Conservation (phyloP, 2,797 vertebrate genomes). For the Limosa lapponica region DNA sequence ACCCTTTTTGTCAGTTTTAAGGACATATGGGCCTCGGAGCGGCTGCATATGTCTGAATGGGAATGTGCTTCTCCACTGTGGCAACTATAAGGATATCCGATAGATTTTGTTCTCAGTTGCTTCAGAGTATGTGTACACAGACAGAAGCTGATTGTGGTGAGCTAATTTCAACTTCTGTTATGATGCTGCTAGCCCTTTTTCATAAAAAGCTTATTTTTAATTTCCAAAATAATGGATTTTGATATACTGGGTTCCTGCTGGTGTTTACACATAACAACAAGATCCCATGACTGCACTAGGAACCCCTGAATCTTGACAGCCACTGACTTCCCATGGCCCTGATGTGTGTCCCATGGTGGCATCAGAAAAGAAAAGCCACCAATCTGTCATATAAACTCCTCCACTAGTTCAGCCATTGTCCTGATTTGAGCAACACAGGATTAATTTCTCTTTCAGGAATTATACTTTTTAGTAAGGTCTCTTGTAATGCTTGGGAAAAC, state of each 20-base stretch:
- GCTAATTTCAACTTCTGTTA: slow-evolving; percentile 1
- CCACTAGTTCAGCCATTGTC: not conserved
- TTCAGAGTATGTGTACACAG: not conserved
- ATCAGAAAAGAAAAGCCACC: not conserved
- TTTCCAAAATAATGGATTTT: not conserved
- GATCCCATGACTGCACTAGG: not conserved
- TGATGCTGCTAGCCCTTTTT: not conserved
- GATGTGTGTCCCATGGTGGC: fast-evolving
- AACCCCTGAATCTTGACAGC: not conserved
- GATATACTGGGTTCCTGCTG: not conserved
- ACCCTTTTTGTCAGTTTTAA: not conserved
- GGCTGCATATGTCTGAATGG: not conserved
- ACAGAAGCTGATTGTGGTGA: not conserved
- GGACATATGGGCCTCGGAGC: not conserved
- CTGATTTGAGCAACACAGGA: not conserved
- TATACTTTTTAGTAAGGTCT: not conserved
- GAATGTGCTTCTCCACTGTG: not conserved
- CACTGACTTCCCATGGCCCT: not conserved
- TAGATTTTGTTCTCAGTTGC: slow-evolving; percentile 12
- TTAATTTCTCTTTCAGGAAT: not conserved
- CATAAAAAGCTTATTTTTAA: not conserved
- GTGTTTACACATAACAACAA: not conserved
- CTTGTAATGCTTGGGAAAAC: not conserved
- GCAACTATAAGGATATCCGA: not conserved
- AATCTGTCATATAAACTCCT: not conserved